These are phyloP conservation scores for Trichomalopsis sarcophagae DNA, from an alignment of 1,140 invertebrate genomes.

Conservation along the genomic window DNA sequence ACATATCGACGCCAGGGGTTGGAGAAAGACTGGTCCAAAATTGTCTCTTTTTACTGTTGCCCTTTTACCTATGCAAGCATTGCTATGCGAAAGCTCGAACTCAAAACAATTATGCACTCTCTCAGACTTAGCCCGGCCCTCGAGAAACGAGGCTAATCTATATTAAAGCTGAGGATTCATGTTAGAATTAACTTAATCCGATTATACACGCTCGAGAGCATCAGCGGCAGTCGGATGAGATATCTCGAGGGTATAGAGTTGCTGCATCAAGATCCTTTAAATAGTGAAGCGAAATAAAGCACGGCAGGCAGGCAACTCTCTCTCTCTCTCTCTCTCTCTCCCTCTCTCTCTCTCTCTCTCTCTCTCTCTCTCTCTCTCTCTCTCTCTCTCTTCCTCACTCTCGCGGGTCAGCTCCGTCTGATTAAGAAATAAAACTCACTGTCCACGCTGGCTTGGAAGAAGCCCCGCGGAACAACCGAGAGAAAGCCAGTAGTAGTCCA, in stretches of 20 bases:
- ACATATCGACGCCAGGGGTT: too few relatives aligned
- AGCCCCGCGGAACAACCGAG: not conserved
- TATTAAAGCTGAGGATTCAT: not conserved
- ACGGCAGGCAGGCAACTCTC: too few relatives aligned
- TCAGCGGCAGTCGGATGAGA: too few relatives aligned
- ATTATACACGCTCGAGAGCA: not conserved
- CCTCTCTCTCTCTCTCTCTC: not conserved
- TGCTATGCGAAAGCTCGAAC: not conserved
- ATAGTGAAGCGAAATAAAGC: not conserved
- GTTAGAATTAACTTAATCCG: not conserved
- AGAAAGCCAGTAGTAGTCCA: slow-evolving; percentile 1
- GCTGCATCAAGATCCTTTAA: not conserved
- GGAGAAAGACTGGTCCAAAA: too few relatives aligned
- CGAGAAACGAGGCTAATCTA: not conserved
- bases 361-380: not conserved
- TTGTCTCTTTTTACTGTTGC: too few relatives aligned
- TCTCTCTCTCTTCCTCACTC: not conserved
- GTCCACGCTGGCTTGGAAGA: not conserved
- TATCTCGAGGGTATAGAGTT: not conserved
- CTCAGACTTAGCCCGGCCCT: not conserved
- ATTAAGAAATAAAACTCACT: slow-evolving; percentile 38
- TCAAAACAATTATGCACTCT: not conserved
- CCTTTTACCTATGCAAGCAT: not conserved
- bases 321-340: too few relatives aligned
- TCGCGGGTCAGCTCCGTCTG: not conserved